These are phyloP conservation scores for Orcinus orca DNA, from an alignment of 2,113 vertebrate genomes.

Conservation along the genomic window DNA sequence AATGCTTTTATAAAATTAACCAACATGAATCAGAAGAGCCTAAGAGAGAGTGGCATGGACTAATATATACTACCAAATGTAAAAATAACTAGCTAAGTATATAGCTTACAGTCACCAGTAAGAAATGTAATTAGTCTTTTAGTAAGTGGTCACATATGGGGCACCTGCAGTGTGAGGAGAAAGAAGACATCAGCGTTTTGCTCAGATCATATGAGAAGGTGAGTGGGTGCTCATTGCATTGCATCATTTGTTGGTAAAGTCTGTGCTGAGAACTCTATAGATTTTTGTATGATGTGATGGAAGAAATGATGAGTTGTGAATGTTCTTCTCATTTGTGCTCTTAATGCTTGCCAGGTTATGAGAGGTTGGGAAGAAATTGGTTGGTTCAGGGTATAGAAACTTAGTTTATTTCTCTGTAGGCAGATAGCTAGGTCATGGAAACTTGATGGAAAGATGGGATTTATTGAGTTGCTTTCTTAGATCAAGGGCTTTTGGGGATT, in stretches of 20 bases:
- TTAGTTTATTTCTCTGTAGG: slow-evolving; percentile 50
- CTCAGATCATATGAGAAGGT: background rate
- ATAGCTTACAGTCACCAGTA: background rate
- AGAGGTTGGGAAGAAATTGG: slow-evolving; percentile 29
- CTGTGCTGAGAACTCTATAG: background rate
- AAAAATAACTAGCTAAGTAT: no score
- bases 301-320: background rate
- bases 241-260: background rate
- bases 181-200: background rate
- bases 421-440: slow-evolving; percentile 45
- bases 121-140: background rate
- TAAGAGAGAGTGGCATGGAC: background rate
- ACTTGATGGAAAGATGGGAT: slow-evolving; percentile 44
- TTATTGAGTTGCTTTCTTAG: slow-evolving; percentile 49
- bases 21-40: background rate
- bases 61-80: no score
- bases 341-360: background rate
- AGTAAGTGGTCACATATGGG: background rate
- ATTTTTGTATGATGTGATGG: slow-evolving; percentile 1
- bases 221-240: background rate
- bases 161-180: background rate
- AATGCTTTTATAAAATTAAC: slow-evolving; percentile 6
- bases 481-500: slow-evolving; percentile 22
- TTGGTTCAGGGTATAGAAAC: background rate
- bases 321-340: slow-evolving; percentile 3